phyloP scores from a whole-genome alignment of 2,113 vertebrate species.

The Tonatia bakeri region DNA sequence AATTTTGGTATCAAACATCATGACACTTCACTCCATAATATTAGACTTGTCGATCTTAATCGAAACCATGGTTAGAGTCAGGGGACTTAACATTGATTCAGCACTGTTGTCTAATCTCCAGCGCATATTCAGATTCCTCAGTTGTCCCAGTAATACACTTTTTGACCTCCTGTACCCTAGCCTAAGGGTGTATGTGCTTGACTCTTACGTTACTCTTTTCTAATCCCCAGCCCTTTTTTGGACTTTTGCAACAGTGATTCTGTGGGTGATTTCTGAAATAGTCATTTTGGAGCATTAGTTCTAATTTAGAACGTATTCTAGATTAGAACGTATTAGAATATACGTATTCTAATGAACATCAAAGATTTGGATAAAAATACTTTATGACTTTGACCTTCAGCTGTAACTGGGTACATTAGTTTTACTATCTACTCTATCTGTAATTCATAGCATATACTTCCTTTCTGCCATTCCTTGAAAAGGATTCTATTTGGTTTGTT shows the following conservation, averaged over 20 bases:
- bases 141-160: not conserved
- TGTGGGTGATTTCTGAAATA: not conserved
- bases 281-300: slow-evolving; percentile 4
- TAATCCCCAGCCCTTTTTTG: not conserved
- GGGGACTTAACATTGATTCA: not conserved
- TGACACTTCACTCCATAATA: not conserved
- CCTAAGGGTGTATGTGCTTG: not conserved
- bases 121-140: not conserved
- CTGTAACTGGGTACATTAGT: not conserved
- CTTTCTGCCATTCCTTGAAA: not conserved
- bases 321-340: too few species aligned
- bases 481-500: not conserved
- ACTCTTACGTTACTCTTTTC: not conserved
- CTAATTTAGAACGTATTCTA: not conserved
- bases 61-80: not conserved
- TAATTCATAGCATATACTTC: not conserved
- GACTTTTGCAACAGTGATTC: not conserved
- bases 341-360: not conserved
- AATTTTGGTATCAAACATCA: not conserved
- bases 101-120: not conserved
- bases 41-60: not conserved
- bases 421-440: not conserved
- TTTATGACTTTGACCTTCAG: slow-evolving; percentile 29
- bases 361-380: not conserved
- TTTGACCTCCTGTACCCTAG: not conserved